Evolutionary conservation across 2,888 invertebrate genomes (phyloP).

Genomic region (Philaethria dido): DNA sequence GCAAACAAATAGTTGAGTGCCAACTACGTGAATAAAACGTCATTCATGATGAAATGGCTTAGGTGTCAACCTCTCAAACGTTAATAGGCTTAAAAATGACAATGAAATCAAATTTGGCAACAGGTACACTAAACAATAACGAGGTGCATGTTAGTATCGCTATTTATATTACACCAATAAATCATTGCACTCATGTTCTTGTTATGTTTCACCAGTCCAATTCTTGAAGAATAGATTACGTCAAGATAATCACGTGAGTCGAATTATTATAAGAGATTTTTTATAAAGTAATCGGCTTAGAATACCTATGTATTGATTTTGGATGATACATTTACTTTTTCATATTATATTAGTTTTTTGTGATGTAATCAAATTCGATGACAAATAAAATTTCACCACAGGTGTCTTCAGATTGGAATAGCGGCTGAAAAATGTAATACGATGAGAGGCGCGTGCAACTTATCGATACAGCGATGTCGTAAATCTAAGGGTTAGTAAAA

Average conservation of each 20-base stretch:
- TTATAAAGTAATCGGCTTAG: not conserved
- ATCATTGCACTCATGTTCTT: constrained; percentile 42
- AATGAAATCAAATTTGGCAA: constrained; percentile 61
- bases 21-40: constrained; percentile 42
- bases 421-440: constrained; percentile 32
- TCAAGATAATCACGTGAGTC: constrained; percentile 44
- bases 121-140: constrained; percentile 51
- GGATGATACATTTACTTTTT: not conserved
- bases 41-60: constrained; percentile 56
- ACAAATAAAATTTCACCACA: not conserved
- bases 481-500: constrained; percentile 57
- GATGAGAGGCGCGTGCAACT: constrained; percentile 39
- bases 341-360: not conserved
- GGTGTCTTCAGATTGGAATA: not conserved
- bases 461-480: constrained; percentile 44
- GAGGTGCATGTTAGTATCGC: constrained; percentile 46
- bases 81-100: constrained; percentile 60
- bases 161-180: constrained; percentile 44
- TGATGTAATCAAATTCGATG: not conserved
- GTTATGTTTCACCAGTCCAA: constrained; percentile 38
- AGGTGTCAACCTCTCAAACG: constrained; percentile 52
- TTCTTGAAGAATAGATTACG: constrained; percentile 39
- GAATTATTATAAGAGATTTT: constrained; percentile 35
- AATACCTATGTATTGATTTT: not conserved
- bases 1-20: constrained; percentile 24